Base-by-base conservation (phyloP, 1,140 invertebrate genomes). In the Pseudomyrmex concolor region DNA sequence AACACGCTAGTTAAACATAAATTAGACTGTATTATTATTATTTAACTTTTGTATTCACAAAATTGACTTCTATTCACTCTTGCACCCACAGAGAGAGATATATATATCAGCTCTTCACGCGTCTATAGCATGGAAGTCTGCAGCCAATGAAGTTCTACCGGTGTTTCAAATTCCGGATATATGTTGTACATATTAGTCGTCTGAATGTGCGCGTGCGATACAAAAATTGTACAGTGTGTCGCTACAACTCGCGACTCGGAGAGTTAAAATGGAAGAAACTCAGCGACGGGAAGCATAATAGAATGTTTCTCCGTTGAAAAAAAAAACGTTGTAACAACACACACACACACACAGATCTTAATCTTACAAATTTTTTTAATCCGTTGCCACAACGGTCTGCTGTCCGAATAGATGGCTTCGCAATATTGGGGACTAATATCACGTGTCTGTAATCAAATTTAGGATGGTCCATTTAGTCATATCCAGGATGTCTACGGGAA, bases 121-220 rank as follows among this genome's bases (percentile, higher is more conserved):
- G 54, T 66, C 73, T 77, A 54, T 67, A 77, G 73, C 73, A 77
- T 77, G 48, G 73, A 77, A 54, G 55, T 67, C 50, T 45, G 43
- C 57, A 70, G 19, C 54, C 10, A 70, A 59, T 19, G 43, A 59
- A 59, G 19, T 68, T 48, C 34, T 70, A 80, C 76, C 76, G 54
- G 76, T 34, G 34, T 80, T 80, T 80, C 76, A 80, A 34, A 70
- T 80, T n/a, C 45, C 66, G 43, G 54, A 80, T 34, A 34, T 34
- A 34, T n/a, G n/a, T 34, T 34, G 34, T 34, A 34, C 0, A 34
- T 59, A 70, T 59, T 71, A 60, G 86, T 55, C 64, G 55, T 71
- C 34, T 80, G 71, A 88, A 82, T 87, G 72, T 84, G 43, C 82
- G 83, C 83, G 57, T 84, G 76, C 60, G 19, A 13, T 51, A 51